Evolutionary conservation across 2,113 vertebrate species (phyloP).

Genomic region (Gracilinanus agilis): DNA sequence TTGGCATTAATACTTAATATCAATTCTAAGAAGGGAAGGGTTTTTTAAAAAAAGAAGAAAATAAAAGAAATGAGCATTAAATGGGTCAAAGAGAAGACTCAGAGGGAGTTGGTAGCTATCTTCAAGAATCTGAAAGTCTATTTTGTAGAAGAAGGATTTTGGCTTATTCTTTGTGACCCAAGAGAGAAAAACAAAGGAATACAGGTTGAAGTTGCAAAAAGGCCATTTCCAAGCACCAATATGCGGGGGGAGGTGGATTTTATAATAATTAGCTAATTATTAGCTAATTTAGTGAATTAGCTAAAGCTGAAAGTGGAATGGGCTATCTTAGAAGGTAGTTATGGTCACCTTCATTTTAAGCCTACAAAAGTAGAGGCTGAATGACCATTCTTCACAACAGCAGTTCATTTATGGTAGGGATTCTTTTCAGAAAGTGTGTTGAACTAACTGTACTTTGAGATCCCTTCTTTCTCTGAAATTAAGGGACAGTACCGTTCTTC

Average conservation of each 20-base stretch:
- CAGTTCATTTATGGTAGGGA: background rate
- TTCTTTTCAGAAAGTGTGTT: background rate
- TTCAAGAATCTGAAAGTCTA: background rate
- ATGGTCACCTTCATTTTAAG: background rate
- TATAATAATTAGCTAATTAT: background rate
- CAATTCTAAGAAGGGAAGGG: too few relatives aligned
- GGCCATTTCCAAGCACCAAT: background rate
- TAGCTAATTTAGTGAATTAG: too few relatives aligned
- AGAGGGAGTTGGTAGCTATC: background rate
- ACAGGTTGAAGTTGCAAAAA: background rate
- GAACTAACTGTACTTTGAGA: background rate
- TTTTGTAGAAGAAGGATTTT: background rate
- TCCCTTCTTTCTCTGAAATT: background rate
- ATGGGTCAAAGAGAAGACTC: background rate
- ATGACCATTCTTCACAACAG: background rate
- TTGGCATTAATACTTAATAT: too few relatives aligned
- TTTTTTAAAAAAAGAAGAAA: too few relatives aligned
- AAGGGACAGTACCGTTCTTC: background rate
- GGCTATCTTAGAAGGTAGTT: background rate
- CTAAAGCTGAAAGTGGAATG: background rate
- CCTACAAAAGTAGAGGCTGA: background rate
- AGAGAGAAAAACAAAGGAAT: background rate
- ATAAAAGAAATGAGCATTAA: background rate
- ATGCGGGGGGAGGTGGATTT: background rate
- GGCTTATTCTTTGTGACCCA: background rate